Percentiles rank a stretch among this genome's conserved stretches.
Evolutionary conservation across 2,113 vertebrate genomes (phyloP).

Genomic region (Polypterus bichir): DNA sequence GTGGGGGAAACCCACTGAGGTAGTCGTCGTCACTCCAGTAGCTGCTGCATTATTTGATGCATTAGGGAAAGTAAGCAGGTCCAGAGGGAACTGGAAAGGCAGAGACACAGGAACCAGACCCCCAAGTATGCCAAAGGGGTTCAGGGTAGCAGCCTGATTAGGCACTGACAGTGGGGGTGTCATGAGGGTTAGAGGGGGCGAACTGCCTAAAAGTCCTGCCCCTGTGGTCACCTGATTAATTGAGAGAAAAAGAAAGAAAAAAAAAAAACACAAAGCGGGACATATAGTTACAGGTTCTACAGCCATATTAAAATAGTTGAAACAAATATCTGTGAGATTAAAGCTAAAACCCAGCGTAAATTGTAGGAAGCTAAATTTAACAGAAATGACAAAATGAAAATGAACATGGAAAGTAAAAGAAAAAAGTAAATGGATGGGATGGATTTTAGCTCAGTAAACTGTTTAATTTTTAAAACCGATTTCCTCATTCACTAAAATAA

Average conservation of each 20-base stretch:
- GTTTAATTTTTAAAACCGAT: no score
- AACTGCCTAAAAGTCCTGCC: constrained; percentile 64
- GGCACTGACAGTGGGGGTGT: constrained; percentile 66
- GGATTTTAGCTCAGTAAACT: no score
- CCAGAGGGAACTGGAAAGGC: constrained; percentile 89
- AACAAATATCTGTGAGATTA: no score
- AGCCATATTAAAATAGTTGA: no score
- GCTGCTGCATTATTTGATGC: constrained; percentile 62
- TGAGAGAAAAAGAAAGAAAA: constrained; percentile 15
- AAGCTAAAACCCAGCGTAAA: no score
- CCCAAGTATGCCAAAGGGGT: constrained; percentile 86
- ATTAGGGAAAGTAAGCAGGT: constrained; percentile 71
- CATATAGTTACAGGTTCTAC: no score
- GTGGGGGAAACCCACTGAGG: constrained; percentile 68
- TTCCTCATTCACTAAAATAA: no score
- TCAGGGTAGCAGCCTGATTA: constrained; percentile 56
- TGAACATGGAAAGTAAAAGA: no score
- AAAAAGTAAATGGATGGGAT: no score
- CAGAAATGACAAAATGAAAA: no score
- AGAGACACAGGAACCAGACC: constrained; percentile 90
- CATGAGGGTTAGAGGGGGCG: constrained; percentile 74
- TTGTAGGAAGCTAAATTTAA: no score
- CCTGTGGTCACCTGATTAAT: constrained; percentile 69
- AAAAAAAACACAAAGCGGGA: no score
- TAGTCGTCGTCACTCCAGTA: constrained; percentile 58